Evolutionary conservation across 2,888 invertebrate species (phyloP), one percentile per base, ranked within the genome.

Genomic region (Digitonthophagus gazella): DNA sequence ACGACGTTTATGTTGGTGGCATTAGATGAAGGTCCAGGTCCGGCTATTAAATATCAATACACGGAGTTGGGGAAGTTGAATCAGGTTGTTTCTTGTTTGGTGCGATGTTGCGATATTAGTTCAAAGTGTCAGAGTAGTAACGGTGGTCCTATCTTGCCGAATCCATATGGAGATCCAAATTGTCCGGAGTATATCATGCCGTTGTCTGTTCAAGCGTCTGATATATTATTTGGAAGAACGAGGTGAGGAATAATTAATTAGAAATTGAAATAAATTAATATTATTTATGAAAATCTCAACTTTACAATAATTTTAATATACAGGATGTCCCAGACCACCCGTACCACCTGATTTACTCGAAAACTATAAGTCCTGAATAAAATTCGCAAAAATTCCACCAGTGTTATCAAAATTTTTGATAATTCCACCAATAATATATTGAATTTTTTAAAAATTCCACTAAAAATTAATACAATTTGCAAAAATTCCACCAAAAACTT

Each of bases 21-120:
- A 44, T 88, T 96, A 80, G 97, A 97, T 77, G 97, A 97, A 79
- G 93, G 95, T 0, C 93, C 95, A 0, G 93, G 96, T 3, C 94
- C 96, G 16, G 90, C 95, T 63, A 96, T 97, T 75, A 97, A 97
- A 84, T 97, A 96, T 83, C 97, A 97, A 82, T 97, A 95, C 83
- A 94, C 96, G 0, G 98, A 98, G 82, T 87, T 97, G 58, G 93
- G 93, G 64, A 97, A 97, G 85, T 86, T 98, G 72, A 97, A 97
- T 84, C 95, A 96, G 84, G 87, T 93, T 72, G 95, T 97, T 67
- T 95, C 96, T 69, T 91, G 93, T 82, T 85, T 98, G 75, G 90
- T 95, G 74, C 90, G 97, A 67, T 96, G 96, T 83, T 97, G 96
- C 84, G 97, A 97, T 86, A 91, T 97, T 69, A 82, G 81, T 75